Percentiles rank a stretch among this genome's conserved stretches.
Conservation (phyloP, 2,888 invertebrate species). For the Geophilus truncorum region DNA sequence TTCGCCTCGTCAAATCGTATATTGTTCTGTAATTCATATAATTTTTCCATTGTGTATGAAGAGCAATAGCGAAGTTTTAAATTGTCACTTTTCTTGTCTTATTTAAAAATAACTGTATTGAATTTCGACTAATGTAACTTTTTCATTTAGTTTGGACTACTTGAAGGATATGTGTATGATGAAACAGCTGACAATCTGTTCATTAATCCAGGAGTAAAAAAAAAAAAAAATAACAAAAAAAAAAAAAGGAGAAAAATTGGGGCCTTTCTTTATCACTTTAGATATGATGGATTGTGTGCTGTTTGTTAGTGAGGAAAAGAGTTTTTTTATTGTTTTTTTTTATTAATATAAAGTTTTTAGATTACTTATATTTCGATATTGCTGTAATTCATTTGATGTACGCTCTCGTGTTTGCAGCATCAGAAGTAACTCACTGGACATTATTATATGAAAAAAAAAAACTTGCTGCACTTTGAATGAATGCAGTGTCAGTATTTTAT, state of each 20-base stretch:
- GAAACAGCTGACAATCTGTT: background rate
- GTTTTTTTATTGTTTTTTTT: background rate
- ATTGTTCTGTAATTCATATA: background rate
- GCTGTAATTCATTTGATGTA: background rate
- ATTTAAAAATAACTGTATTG: background rate
- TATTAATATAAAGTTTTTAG: background rate
- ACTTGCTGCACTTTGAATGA: background rate
- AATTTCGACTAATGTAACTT: no score
- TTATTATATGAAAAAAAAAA: background rate
- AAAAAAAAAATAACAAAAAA: no score
- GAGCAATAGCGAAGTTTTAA: background rate
- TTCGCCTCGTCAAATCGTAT: background rate
- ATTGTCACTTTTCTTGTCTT: background rate
- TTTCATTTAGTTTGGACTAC: no score
- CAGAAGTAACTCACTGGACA: background rate
- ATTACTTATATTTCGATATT: background rate
- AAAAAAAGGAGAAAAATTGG: no score
- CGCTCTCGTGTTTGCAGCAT: background rate
- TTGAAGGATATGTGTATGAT: background rate
- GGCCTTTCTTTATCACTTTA: background rate
- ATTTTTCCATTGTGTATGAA: background rate
- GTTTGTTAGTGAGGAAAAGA: background rate
- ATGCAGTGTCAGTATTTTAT: background rate
- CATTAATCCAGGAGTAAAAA: background rate
- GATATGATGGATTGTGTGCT: background rate